phyloP scores from a whole-genome alignment of 1,140 invertebrate genomes.

The Trachymyrmex cornetzi region DNA sequence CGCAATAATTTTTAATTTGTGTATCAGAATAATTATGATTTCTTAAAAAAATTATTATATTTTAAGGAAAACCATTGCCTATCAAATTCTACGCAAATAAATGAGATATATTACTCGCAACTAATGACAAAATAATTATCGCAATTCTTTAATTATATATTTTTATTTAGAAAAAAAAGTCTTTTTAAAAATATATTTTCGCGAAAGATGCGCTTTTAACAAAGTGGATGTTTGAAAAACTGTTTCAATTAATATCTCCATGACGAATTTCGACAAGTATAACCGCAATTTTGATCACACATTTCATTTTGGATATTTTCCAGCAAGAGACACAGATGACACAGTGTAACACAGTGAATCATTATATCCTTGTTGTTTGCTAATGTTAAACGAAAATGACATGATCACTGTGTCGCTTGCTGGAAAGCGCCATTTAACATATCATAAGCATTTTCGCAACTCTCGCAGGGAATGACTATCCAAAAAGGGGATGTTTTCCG shows the following conservation, averaged over 20 bases:
- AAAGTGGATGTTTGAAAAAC: not conserved
- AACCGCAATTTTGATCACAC: conserved; percentile 9
- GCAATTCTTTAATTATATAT: not conserved
- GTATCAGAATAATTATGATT: conserved; percentile 1
- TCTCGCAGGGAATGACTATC: conserved; percentile 26
- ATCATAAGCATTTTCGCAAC: not conserved
- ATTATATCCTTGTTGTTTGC: too few relatives aligned
- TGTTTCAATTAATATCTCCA: not conserved
- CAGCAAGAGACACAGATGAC: too few relatives aligned
- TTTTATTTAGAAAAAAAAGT: not conserved
- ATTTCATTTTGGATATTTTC: not conserved
- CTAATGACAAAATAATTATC: not conserved
- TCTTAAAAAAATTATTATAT: not conserved
- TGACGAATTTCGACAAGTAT: not conserved
- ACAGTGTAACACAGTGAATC: too few relatives aligned
- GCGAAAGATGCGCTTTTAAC: not conserved
- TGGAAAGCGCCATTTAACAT: too few relatives aligned
- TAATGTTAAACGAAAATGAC: too few relatives aligned
- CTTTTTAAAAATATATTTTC: not conserved
- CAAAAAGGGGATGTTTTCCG: conserved; percentile 77
- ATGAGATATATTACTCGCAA: not conserved
- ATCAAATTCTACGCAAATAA: not conserved
- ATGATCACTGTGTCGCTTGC: too few relatives aligned
- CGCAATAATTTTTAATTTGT: not conserved
- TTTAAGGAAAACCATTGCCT: not conserved